These are phyloP conservation scores for Drosophila ambigua DNA, from an alignment of 1,140 invertebrate genomes.

Conservation along the genomic window DNA sequence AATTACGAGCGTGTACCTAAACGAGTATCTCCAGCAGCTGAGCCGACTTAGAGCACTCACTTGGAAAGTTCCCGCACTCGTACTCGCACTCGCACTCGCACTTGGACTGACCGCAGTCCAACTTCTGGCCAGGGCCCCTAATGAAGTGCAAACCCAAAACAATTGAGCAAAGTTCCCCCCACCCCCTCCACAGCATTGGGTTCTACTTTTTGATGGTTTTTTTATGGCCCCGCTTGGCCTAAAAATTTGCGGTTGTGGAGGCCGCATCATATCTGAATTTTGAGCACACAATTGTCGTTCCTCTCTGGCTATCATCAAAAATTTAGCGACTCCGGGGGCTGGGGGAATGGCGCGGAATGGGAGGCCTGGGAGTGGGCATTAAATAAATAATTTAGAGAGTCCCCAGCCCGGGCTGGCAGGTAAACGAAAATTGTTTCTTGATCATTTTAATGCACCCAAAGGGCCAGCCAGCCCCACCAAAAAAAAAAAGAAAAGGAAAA, in stretches of 20 bases:
- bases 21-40: conserved; percentile 48
- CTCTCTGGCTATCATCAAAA: conserved; percentile 65
- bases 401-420: conserved; percentile 37
- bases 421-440: conserved; percentile 83
- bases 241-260: conserved; percentile 56
- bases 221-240: conserved; percentile 60
- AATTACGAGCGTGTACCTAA: not conserved
- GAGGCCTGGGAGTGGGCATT: conserved; percentile 42
- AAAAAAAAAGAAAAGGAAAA: conserved; percentile 43
- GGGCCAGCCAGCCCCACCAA: conserved; percentile 31
- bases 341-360: conserved; percentile 44
- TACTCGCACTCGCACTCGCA: conserved; percentile 9
- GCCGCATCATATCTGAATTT: conserved; percentile 35
- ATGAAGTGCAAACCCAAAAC: conserved; percentile 61
- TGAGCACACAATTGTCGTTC: conserved; percentile 56
- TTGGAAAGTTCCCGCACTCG: conserved; percentile 53
- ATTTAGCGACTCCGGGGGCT: conserved; percentile 59
- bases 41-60: conserved; percentile 76
- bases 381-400: conserved; percentile 75
- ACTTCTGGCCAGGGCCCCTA: conserved; percentile 32
- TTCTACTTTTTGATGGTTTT: conserved; percentile 42
- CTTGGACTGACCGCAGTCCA: conserved; percentile 48
- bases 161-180: conserved; percentile 43
- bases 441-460: conserved; percentile 82
- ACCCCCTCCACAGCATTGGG: not conserved